These are phyloP conservation scores for Ennomos fuscantarius DNA, from an alignment of 2,888 invertebrate species.

Conservation along the genomic window DNA sequence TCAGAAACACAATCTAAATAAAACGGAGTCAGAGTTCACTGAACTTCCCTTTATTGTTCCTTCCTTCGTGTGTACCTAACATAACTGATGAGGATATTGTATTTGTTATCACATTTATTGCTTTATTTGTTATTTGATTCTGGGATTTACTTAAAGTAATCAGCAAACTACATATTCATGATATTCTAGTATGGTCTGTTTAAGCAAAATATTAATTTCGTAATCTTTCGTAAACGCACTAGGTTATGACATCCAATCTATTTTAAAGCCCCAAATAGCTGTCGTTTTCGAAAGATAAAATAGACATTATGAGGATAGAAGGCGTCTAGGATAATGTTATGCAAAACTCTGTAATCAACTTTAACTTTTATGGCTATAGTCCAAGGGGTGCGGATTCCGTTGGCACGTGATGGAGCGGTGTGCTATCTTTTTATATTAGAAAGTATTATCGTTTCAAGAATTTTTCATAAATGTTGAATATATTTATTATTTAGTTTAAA, in stretches of 20 bases:
- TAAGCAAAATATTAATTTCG: background rate
- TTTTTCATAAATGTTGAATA: too few species aligned
- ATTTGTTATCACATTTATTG: constrained; percentile 29
- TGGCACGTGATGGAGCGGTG: constrained; percentile 26
- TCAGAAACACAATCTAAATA: constrained; percentile 37
- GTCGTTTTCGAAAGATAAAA: constrained; percentile 27
- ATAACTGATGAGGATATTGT: constrained; percentile 32
- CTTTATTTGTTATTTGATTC: constrained; percentile 18
- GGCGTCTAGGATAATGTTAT: constrained; percentile 36
- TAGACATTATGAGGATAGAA: constrained; percentile 15
- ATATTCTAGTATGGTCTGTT: too few species aligned
- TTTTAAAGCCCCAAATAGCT: constrained; percentile 14
- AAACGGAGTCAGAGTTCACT: constrained; percentile 31
- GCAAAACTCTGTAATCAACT: constrained; percentile 41
- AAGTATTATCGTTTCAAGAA: too few species aligned
- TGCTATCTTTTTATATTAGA: background rate
- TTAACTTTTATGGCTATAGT: constrained; percentile 35
- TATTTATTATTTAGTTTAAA: too few species aligned
- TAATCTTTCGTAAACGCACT: constrained; percentile 6
- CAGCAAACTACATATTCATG: constrained; percentile 14
- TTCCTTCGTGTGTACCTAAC: constrained; percentile 28
- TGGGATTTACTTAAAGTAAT: constrained; percentile 4
- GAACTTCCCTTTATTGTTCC: constrained; percentile 32
- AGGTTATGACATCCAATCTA: constrained; percentile 29
- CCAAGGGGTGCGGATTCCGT: constrained; percentile 32